Base-by-base conservation (phyloP, 2,888 invertebrate species). In the Galerucella nymphaeae region DNA sequence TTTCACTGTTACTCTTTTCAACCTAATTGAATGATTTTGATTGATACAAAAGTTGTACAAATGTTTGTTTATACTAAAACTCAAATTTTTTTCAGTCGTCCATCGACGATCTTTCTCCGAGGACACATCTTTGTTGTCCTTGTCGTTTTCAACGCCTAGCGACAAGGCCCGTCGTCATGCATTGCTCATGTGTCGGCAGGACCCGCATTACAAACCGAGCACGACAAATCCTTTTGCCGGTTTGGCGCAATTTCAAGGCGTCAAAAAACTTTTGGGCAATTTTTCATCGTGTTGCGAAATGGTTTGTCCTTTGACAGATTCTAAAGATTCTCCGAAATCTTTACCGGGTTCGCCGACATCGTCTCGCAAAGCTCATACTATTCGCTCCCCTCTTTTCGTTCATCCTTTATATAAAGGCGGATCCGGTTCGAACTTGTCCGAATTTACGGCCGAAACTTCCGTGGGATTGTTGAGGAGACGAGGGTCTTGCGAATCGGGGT, bases 401-500 rank as follows among this genome's bases (percentile, higher is more conserved):
- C 90, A 91, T 84, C 91, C 91, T 2, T 75, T 85, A 42, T 83
- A 84, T 69, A 85, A 85, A 71, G 84, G 84, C 41, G 85, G 86
- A 18, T 86, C 86, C 11, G 84, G 85, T 76, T 85, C 85, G 38
- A 86, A 85, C 75, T 76, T 86, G 64, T 83, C 83, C 9, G 86
- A 86, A 72, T 80, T 85, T 64, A 81, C 81, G n/a, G 83, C 83
- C 23, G 73, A 78, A 8, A 77, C 78, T 53, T 77, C 79, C 0
- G 73, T 78, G 9, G 57, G 67, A 9, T 62, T 58, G 8, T 86
- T 92, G n/a, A 89, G 92, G 45, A 88, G 95, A 18, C 90, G 95
- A 61, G 96, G 94, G 71, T 96, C 95, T 20, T 95, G 95, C 85
- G 96, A 96, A 85, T 94, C 94, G 79, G 96, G 96, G 20, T 96